Evolutionary conservation across 92 coral and sea anemone genomes (phyloP).

Genomic region (Plumapathes pennacea): DNA sequence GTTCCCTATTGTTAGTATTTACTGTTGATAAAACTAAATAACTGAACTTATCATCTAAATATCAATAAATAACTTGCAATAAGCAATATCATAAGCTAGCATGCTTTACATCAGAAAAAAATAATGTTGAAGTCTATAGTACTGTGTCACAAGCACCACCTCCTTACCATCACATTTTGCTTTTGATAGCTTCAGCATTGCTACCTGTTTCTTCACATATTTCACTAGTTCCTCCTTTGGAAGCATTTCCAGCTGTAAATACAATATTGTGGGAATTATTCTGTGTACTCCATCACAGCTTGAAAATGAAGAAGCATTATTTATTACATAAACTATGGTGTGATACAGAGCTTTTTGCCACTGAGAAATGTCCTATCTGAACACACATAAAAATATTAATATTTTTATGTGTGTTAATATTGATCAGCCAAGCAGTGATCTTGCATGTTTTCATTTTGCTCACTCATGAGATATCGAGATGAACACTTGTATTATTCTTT

Average conservation of each 20-base stretch:
- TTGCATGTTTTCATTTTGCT: no score
- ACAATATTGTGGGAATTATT: not conserved
- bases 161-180: constrained; percentile 85
- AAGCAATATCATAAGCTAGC: no score
- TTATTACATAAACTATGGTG: not conserved
- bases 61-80: no score
- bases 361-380: not conserved
- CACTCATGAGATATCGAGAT: no score
- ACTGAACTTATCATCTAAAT: no score
- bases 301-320: not conserved
- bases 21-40: no score
- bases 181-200: constrained; percentile 76
- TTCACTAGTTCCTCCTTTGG: constrained; percentile 90
- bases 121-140: no score
- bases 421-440: no score
- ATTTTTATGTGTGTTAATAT: not conserved
- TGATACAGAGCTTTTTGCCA: not conserved
- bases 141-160: no score
- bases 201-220: constrained; percentile 80
- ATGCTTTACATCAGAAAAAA: no score
- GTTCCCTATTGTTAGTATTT: no score
- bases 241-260: constrained; percentile 77
- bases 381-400: not conserved
- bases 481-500: no score
- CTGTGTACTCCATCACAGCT: not conserved